phyloP scores from a whole-genome alignment of 2,888 invertebrate genomes.

The Heterodera filipjevi region DNA sequence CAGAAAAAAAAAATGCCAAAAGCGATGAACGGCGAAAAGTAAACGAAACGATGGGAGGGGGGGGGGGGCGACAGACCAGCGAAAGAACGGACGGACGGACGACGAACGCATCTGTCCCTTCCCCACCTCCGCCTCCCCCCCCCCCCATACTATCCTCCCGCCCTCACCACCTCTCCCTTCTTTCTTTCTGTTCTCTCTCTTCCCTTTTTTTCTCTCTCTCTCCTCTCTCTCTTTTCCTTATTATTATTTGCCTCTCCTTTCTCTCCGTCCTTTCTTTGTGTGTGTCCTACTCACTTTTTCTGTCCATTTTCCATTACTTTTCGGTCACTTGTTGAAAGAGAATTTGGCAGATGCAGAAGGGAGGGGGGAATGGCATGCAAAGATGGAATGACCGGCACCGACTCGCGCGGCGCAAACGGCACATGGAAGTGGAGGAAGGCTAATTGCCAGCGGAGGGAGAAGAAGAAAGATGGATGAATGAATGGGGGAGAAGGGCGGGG shows the following conservation, averaged over 20 bases:
- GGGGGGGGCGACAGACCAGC: not conserved
- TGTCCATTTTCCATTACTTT: constrained; percentile 9
- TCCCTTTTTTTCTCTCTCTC: too few species aligned
- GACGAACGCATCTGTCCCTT: constrained; percentile 21
- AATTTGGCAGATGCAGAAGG: constrained; percentile 16
- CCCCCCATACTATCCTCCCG: too few species aligned
- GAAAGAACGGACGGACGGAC: not conserved
- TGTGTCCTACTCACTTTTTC: not conserved
- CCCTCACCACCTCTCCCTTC: too few species aligned
- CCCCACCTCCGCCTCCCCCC: not conserved
- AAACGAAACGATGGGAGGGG: not conserved
- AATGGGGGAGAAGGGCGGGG: not conserved
- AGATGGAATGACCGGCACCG: constrained; percentile 6
- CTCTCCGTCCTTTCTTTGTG: not conserved
- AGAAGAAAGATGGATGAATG: not conserved
- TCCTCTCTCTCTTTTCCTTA: not conserved
- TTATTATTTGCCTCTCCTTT: not conserved
- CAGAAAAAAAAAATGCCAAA: not conserved
- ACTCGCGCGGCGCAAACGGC: not conserved
- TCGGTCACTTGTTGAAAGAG: constrained; percentile 3
- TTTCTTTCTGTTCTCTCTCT: too few species aligned
- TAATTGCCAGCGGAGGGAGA: not conserved
- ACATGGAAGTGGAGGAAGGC: not conserved
- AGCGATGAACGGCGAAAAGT: not conserved
- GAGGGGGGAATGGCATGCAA: constrained; percentile 4